Evolutionary conservation across 2,797 vertebrate genomes (phyloP).

Genomic region (Gobionotothen gibberifrons): DNA sequence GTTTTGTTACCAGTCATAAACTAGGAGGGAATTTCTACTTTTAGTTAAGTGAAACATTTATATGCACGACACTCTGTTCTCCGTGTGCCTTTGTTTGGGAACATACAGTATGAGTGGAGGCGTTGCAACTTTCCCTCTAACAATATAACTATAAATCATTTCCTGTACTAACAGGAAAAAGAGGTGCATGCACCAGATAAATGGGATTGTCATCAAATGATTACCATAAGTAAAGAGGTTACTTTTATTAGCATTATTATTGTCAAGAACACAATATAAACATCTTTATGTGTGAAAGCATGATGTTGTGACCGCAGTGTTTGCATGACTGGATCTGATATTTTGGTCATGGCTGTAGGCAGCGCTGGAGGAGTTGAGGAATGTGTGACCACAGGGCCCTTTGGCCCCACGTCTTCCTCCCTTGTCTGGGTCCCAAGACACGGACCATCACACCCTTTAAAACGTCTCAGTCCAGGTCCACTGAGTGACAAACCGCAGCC

Average conservation of each 20-base stretch:
- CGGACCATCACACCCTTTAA: constrained; percentile 70
- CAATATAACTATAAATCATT: constrained; percentile 32
- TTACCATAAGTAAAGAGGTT: background rate
- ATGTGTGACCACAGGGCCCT: constrained; percentile 82
- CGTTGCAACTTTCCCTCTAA: constrained; percentile 28
- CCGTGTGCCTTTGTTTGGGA: constrained; percentile 74
- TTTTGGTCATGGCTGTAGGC: constrained; percentile 82
- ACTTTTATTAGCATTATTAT: background rate
- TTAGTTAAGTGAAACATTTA: constrained; percentile 7
- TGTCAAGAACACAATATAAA: constrained; percentile 56
- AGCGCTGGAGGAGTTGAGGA: constrained; percentile 83
- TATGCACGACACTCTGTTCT: constrained; percentile 15
- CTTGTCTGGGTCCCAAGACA: constrained; percentile 76
- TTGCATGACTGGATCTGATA: constrained; percentile 78
- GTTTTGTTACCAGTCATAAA: constrained; percentile 29
- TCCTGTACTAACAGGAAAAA: constrained; percentile 47
- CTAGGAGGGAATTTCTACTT: constrained; percentile 33
- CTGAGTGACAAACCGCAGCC: constrained; percentile 81
- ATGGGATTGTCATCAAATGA: background rate
- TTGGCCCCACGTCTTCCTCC: constrained; percentile 75
- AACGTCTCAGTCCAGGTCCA: constrained; percentile 77
- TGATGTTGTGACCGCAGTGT: constrained; percentile 69
- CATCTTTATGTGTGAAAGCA: constrained; percentile 67
- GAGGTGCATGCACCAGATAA: constrained; percentile 18
- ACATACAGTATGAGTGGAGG: constrained; percentile 46